These are phyloP conservation scores for Catharus ustulatus DNA, from an alignment of 2,797 vertebrate species.

Conservation along the genomic window DNA sequence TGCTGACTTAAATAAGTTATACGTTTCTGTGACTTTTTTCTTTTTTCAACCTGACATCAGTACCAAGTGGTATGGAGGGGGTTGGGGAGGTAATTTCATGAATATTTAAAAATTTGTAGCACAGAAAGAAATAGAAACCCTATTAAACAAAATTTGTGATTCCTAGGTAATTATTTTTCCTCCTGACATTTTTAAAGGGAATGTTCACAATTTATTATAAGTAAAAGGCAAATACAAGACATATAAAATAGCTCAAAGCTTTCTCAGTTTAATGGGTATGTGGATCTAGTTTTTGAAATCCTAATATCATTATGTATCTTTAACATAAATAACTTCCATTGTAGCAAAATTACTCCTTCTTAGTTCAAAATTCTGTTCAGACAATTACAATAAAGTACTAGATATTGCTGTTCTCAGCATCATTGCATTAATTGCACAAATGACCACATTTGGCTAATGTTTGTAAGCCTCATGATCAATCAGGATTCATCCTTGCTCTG, in stretches of 20 bases:
- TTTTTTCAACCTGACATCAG: not conserved
- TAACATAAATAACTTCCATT: slow-evolving; percentile 40
- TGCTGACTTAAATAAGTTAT: not conserved
- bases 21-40: not conserved
- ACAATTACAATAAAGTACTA: slow-evolving; percentile 21
- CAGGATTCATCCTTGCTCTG: not conserved
- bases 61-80: not conserved
- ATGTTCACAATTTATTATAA: slow-evolving; percentile 3
- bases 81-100: not conserved
- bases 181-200: not conserved
- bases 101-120: not conserved
- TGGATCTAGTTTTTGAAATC: slow-evolving; percentile 7
- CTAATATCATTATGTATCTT: slow-evolving; percentile 7
- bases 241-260: slow-evolving; percentile 20
- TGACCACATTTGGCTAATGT: slow-evolving; percentile 35
- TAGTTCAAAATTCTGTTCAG: slow-evolving; percentile 25
- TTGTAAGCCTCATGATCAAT: slow-evolving; percentile 29
- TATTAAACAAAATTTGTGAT: not conserved
- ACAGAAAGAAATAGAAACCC: not conserved
- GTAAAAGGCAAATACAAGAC: not conserved
- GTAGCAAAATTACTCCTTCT: slow-evolving; percentile 29
- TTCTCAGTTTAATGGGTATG: slow-evolving; percentile 27
- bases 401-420: slow-evolving; percentile 64
- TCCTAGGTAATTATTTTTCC: slow-evolving; percentile 19
- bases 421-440: slow-evolving; percentile 44